phyloP scores from a whole-genome alignment of 1,140 invertebrate genomes.

The Rhyzopertha dominica region DNA sequence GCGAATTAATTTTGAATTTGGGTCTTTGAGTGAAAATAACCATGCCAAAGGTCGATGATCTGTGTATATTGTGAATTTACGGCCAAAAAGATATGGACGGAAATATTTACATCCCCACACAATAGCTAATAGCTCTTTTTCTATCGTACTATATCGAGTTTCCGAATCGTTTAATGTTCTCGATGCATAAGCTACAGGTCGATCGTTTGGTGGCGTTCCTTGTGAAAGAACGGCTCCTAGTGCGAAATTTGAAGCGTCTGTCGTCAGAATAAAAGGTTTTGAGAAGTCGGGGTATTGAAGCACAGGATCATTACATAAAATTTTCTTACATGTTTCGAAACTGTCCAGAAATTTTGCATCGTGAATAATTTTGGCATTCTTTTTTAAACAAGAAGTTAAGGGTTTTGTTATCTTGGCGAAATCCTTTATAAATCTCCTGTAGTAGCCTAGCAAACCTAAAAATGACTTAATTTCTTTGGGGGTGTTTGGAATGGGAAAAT shows the following conservation, averaged over 20 bases:
- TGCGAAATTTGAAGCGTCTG: slow-evolving; percentile 24
- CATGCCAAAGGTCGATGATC: slow-evolving; percentile 48
- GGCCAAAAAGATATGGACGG: slow-evolving; percentile 44
- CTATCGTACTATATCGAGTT: slow-evolving; percentile 31
- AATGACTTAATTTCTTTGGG: too few relatives aligned
- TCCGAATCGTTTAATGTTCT: slow-evolving; percentile 25
- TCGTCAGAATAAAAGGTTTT: slow-evolving; percentile 26
- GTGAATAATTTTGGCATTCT: slow-evolving; percentile 9
- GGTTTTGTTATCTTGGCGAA: too few relatives aligned
- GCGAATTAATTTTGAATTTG: slow-evolving; percentile 41
- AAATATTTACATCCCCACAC: slow-evolving; percentile 42
- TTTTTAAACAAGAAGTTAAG: too few relatives aligned
- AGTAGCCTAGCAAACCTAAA: too few relatives aligned
- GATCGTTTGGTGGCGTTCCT: slow-evolving; percentile 27
- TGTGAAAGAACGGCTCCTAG: slow-evolving; percentile 28
- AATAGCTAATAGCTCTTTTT: slow-evolving; percentile 46
- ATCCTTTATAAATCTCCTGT: too few relatives aligned
- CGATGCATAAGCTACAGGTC: slow-evolving; percentile 26
- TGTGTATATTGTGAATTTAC: slow-evolving; percentile 46
- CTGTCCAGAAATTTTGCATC: too few relatives aligned
- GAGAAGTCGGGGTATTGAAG: slow-evolving; percentile 30
- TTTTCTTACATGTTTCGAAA: slow-evolving; percentile 13
- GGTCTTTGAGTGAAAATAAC: slow-evolving; percentile 45
- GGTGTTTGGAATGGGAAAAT: too few relatives aligned
- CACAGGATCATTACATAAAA: slow-evolving; percentile 15